Evolutionary conservation across 64 coral and sea anemone species (phyloP).

Genomic region (Dendronephthya gigantea): DNA sequence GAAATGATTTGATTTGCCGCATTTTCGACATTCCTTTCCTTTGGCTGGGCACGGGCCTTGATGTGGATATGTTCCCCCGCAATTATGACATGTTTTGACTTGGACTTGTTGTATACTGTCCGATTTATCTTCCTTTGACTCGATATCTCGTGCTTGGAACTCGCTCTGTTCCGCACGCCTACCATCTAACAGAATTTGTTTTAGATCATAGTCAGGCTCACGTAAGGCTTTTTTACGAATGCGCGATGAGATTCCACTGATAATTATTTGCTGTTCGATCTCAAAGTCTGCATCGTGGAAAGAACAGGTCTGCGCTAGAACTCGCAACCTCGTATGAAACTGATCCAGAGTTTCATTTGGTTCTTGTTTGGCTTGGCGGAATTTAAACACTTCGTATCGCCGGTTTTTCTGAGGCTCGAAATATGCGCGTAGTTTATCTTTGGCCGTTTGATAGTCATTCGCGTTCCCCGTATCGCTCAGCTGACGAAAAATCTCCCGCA

Average conservation of each 20-base stretch:
- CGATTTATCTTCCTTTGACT: no score
- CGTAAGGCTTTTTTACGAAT: not conserved
- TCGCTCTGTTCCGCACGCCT: not conserved
- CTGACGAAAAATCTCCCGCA: no score
- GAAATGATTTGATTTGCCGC: no score
- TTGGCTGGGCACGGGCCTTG: no score
- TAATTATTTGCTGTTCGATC: not conserved
- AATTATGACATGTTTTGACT: no score
- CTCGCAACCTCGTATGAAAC: not conserved
- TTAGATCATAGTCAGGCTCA: not conserved
- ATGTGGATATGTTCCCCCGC: no score
- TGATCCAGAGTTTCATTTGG: not conserved
- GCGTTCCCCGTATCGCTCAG: no score
- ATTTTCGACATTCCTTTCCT: no score
- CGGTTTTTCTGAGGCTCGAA: not conserved
- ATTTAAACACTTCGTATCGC: not conserved
- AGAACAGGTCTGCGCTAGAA: not conserved
- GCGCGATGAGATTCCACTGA: not conserved
- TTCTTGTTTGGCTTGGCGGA: slow-evolving; percentile 11
- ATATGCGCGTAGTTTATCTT: no score
- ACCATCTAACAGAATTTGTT: not conserved
- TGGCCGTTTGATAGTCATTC: no score
- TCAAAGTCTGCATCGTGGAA: not conserved
- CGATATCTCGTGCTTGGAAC: not conserved
- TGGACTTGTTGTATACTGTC: no score